These are phyloP conservation scores for Helicoverpa armigera DNA, from an alignment of 1,140 invertebrate species.

Conservation along the genomic window DNA sequence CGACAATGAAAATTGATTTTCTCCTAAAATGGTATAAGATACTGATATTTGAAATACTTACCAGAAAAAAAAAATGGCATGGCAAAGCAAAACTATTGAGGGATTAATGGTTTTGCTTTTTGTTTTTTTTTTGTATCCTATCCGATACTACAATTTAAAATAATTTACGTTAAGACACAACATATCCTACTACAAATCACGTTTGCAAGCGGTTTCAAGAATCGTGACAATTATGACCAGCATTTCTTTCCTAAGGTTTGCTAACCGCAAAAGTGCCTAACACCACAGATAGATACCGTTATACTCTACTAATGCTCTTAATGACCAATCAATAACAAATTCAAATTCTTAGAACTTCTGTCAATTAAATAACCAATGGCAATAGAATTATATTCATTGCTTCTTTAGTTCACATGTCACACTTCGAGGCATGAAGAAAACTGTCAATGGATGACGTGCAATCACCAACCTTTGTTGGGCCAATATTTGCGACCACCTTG, in stretches of 20 bases:
- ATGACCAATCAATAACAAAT: conserved; percentile 20
- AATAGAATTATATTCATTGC: not conserved
- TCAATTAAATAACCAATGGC: not conserved
- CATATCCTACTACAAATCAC: not conserved
- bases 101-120: too few relatives aligned
- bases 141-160: not conserved
- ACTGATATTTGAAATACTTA: too few relatives aligned
- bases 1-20: too few relatives aligned
- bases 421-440: not conserved
- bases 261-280: not conserved
- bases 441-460: not conserved
- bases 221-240: conserved; percentile 1
- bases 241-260: conserved; percentile 9
- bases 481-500: not conserved
- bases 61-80: too few relatives aligned
- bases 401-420: not conserved
- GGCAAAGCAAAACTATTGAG: too few relatives aligned
- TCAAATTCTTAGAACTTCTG: not conserved
- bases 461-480: not conserved
- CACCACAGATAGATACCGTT: not conserved
- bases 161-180: not conserved
- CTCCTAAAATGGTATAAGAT: too few relatives aligned
- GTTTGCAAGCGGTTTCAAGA: not conserved
- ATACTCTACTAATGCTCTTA: not conserved
- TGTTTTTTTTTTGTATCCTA: too few relatives aligned